Evolutionary conservation across 2,113 vertebrate genomes (phyloP).

Genomic region (Raja brachyura): DNA sequence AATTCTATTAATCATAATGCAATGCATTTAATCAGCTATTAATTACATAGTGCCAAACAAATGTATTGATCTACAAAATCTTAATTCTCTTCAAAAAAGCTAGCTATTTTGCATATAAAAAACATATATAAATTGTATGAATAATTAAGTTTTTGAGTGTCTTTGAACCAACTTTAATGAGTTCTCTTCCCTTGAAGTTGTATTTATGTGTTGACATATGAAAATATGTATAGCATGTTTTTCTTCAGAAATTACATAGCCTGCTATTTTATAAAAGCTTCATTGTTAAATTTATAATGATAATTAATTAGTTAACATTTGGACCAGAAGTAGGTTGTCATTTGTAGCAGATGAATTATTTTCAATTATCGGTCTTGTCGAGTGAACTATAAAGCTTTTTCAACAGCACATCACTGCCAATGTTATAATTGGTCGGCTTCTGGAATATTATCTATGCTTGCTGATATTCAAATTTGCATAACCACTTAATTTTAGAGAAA

Average conservation of each 20-base stretch:
- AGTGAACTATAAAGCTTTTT: conserved; percentile 8
- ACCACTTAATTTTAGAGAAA: background rate
- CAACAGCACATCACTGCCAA: conserved; percentile 15
- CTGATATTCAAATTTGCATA: background rate
- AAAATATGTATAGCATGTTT: background rate
- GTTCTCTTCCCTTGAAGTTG: background rate
- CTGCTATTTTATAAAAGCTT: background rate
- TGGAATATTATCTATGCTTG: background rate
- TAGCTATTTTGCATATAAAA: background rate
- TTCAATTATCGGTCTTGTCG: background rate
- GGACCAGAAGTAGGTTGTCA: conserved; percentile 20
- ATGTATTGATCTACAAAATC: background rate
- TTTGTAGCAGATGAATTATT: conserved; percentile 16
- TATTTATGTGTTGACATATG: background rate
- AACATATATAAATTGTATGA: too few relatives aligned
- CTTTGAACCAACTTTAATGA: background rate
- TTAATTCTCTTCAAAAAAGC: background rate
- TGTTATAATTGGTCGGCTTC: background rate
- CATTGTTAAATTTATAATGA: background rate
- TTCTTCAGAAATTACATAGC: background rate
- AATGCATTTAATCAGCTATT: background rate
- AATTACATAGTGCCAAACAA: background rate
- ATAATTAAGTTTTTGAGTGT: background rate
- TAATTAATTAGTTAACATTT: conserved; percentile 34
- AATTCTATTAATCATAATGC: background rate